Evolutionary conservation across 1,140 invertebrate genomes (phyloP).

Genomic region (Frieseomelitta varia): DNA sequence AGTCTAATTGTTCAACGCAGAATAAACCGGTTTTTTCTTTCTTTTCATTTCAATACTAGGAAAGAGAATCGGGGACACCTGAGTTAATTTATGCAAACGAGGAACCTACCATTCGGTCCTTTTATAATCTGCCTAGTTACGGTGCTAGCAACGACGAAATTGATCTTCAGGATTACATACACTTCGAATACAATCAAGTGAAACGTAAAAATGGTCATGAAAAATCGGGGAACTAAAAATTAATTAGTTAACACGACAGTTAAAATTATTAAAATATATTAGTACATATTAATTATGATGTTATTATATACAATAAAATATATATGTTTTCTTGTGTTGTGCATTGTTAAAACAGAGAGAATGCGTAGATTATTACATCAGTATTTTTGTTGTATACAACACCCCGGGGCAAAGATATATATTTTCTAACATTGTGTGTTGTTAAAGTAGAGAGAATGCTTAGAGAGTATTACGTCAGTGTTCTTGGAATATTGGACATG

Average conservation of each 20-base stretch:
- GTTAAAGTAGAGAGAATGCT: too few relatives aligned
- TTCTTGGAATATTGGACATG: too few relatives aligned
- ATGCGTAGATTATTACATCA: too few relatives aligned
- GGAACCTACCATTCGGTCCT: background rate
- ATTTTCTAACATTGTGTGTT: too few relatives aligned
- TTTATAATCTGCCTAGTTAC: constrained; percentile 24
- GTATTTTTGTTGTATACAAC: too few relatives aligned
- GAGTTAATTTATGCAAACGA: background rate
- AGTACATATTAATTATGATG: too few relatives aligned
- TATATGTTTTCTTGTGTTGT: too few relatives aligned
- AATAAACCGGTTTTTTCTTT: constrained; percentile 13
- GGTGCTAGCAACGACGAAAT: background rate
- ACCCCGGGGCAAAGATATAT: too few relatives aligned
- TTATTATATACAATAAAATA: too few relatives aligned
- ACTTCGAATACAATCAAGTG: background rate
- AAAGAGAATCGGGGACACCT: background rate
- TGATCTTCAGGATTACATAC: background rate
- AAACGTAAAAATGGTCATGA: background rate
- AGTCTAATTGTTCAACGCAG: background rate
- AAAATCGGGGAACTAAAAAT: background rate
- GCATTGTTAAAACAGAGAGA: too few relatives aligned
- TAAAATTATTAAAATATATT: background rate
- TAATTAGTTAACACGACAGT: background rate
- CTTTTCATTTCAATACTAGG: background rate
- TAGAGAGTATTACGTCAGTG: too few relatives aligned